These are phyloP conservation scores for Pitangus sulphuratus DNA, from an alignment of 2,797 vertebrate species.

Conservation along the genomic window DNA sequence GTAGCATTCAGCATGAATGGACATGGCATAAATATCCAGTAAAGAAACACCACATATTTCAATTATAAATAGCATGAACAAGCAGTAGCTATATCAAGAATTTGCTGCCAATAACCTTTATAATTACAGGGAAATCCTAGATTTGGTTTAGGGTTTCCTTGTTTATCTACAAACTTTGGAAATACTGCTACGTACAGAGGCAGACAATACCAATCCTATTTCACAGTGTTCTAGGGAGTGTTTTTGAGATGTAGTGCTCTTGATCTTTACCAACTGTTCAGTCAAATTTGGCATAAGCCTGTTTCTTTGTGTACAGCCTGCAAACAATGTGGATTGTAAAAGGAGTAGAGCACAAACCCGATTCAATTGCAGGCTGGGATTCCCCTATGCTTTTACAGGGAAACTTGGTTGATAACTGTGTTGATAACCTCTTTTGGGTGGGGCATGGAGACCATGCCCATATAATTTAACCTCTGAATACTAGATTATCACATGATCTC, in stretches of 20 bases:
- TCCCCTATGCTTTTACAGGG: slow-evolving; percentile 22
- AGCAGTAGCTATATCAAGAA: neutral
- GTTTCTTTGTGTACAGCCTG: slow-evolving; percentile 16
- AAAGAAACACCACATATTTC: neutral
- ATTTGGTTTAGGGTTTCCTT: slow-evolving; percentile 14
- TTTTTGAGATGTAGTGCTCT: neutral
- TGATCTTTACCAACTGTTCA: slow-evolving; percentile 29
- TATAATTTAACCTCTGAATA: slow-evolving; percentile 20
- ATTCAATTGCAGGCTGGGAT: slow-evolving; percentile 41
- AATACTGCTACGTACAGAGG: neutral
- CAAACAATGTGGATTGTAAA: slow-evolving; percentile 33
- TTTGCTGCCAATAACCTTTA: neutral
- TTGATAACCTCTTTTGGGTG: too few species aligned
- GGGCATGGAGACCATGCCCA: neutral
- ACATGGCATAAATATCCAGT: neutral
- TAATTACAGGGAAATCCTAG: slow-evolving; percentile 38
- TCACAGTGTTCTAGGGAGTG: neutral
- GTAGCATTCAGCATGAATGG: neutral
- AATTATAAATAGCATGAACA: neutral
- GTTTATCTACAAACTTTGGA: neutral
- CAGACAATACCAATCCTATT: neutral
- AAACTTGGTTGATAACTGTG: slow-evolving; percentile 16
- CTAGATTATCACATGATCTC: neutral
- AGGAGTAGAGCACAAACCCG: neutral
- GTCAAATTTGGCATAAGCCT: neutral